Evolutionary conservation across 2,797 vertebrate species (phyloP).

Genomic region (Oophaga sylvatica): DNA sequence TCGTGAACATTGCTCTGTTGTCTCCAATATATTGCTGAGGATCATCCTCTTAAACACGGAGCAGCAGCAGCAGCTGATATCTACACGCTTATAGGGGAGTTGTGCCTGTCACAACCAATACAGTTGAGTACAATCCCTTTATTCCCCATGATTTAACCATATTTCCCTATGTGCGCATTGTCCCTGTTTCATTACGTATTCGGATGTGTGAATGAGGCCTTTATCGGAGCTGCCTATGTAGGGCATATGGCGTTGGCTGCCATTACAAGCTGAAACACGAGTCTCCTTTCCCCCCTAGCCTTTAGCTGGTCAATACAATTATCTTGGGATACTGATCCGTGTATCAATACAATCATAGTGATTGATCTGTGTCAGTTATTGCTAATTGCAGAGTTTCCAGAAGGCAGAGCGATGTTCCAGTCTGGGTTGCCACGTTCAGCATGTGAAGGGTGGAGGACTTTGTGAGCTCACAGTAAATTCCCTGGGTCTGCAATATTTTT

Average conservation of each 20-base stretch:
- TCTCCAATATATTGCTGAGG: too few species aligned
- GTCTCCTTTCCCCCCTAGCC: neutral
- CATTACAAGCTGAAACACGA: neutral
- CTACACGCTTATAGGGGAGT: too few species aligned
- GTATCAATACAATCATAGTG: neutral
- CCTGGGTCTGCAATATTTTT: constrained; percentile 65
- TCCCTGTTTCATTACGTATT: too few species aligned
- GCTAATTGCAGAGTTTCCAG: neutral
- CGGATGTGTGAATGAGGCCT: too few species aligned
- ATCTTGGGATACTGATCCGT: neutral
- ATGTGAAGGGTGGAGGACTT: constrained; percentile 2
- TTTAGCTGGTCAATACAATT: neutral
- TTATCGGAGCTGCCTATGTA: neutral
- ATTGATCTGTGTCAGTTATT: neutral
- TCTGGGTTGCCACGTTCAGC: neutral
- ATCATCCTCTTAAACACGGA: too few species aligned
- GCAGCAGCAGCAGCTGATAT: too few species aligned
- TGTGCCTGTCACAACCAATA: too few species aligned
- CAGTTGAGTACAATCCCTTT: too few species aligned
- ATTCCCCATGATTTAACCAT: too few species aligned
- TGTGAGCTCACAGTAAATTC: constrained; percentile 33
- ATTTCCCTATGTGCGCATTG: too few species aligned
- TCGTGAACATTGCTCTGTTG: too few species aligned
- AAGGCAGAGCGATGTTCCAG: neutral
- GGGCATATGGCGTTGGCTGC: neutral